Base-by-base conservation (phyloP, 2,113 vertebrate species). In the Cebus imitator region DNA sequence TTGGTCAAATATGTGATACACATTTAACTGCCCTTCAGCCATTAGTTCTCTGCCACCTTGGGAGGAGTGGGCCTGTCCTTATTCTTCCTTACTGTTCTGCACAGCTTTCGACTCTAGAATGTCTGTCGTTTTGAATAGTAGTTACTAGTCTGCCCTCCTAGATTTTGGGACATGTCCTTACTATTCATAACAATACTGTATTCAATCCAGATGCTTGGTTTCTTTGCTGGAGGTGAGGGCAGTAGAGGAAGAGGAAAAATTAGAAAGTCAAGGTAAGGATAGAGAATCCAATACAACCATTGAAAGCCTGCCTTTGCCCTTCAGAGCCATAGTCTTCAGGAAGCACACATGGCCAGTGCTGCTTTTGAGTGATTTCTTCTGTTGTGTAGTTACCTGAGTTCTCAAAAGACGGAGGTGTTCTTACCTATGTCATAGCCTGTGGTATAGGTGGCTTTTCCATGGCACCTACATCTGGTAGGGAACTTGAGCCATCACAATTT, bases 331-430 rank as follows among this genome's bases (percentile, higher is more conserved):
- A 2, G 17, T 55, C 72, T 85, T 73, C 43, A 66, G 40, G 32
- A 72, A 48, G 16, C n/a, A 25, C 48, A 16, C 2, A 0, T 4
- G 12, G 27, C 35, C 48, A 14, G 40, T 2, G 2, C 43, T 2
- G 27, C 70, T 43, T 43, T 9, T 6, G 58, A 52, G 27, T 73
- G 21, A 45, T 68, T 80, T 35, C 68, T 12, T 48, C 52, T 83
- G 37, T 87, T 14, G 4, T 32, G 1, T 80, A 30, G 7, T 57
- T 43, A 45, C 72, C 57, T 23, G 6, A 55, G 37, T 70, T 91
- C 73, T 81, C 48, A 21, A 17, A 45, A 55, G 32, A 68, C 61
- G 1, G 10, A 58, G 43, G 10, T 72, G 37, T 81, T 3, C 52
- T 79, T 48, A 2, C 40, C 73, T 81, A 8, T 55, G 52, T 50